These are phyloP conservation scores for Cephalopterus ornatus DNA, from an alignment of 2,113 vertebrate species.

Conservation along the genomic window DNA sequence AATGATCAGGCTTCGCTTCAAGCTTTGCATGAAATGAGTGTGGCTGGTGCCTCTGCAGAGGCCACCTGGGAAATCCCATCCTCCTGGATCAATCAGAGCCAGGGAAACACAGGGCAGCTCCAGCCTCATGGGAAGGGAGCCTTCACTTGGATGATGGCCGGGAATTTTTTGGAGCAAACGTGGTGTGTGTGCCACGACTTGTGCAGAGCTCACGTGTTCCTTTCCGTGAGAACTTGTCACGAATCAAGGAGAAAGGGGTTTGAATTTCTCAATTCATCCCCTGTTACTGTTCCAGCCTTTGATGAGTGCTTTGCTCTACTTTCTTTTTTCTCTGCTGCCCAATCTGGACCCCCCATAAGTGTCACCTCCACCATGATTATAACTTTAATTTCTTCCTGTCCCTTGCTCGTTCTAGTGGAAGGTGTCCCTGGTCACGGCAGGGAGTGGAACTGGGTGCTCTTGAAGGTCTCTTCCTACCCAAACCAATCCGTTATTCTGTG, in stretches of 20 bases:
- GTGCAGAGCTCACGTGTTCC: neutral
- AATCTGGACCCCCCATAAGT: neutral
- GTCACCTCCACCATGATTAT: neutral
- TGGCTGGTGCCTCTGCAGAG: neutral
- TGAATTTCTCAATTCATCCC: neutral
- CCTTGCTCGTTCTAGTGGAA: accelerated
- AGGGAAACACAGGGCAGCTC: neutral
- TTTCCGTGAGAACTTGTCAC: neutral
- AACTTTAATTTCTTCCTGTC: neutral
- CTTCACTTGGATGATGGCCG: neutral
- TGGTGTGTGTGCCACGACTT: neutral
- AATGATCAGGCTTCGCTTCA: neutral
- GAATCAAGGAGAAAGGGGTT: neutral
- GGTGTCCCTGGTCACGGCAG: neutral
- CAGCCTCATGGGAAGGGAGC: neutral
- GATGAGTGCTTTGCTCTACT: accelerated
- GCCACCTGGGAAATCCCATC: conserved; percentile 32
- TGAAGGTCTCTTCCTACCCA: neutral
- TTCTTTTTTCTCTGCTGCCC: neutral
- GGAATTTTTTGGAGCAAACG: neutral
- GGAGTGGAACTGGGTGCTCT: accelerated
- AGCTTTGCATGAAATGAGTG: neutral
- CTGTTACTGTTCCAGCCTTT: neutral
- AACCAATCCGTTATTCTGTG: accelerated
- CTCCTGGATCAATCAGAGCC: neutral